Conservation (phyloP, 1,140 invertebrate species). For the Lanistes nyassanus region DNA sequence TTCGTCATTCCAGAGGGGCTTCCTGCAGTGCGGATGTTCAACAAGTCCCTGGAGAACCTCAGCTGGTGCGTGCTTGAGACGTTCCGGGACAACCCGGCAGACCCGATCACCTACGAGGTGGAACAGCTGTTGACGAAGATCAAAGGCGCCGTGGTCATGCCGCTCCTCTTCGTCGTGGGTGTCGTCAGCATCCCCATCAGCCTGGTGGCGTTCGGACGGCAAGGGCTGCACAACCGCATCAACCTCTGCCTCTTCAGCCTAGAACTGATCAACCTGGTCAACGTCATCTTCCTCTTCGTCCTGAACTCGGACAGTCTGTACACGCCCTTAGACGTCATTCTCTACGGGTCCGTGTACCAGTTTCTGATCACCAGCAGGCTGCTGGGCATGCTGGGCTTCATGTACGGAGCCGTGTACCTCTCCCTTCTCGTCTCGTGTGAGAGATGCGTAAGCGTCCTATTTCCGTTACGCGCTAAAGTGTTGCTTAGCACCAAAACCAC, state of each 20-base stretch:
- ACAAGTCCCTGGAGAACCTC: no score
- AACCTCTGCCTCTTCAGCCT: slow-evolving; percentile 6
- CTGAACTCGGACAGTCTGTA: not conserved
- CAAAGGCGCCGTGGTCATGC: not conserved
- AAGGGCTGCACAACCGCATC: not conserved
- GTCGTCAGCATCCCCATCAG: not conserved
- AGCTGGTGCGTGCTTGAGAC: no score
- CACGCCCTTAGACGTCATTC: not conserved
- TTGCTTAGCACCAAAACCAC: not conserved
- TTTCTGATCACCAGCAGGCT: not conserved
- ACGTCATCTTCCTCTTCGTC: not conserved
- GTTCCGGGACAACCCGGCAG: not conserved
- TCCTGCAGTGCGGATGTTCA: no score
- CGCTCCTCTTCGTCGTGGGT: not conserved
- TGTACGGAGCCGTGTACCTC: not conserved
- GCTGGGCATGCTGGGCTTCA: not conserved
- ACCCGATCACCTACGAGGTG: not conserved
- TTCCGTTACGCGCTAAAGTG: not conserved
- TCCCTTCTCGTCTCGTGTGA: not conserved
- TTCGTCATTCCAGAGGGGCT: no score
- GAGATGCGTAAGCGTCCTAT: not conserved
- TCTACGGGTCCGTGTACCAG: not conserved
- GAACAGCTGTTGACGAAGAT: not conserved
- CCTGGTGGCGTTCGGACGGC: not conserved
- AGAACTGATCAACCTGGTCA: not conserved